Evolutionary conservation across 2,113 vertebrate species (phyloP).

Genomic region (Lamprologus tigripictilis): DNA sequence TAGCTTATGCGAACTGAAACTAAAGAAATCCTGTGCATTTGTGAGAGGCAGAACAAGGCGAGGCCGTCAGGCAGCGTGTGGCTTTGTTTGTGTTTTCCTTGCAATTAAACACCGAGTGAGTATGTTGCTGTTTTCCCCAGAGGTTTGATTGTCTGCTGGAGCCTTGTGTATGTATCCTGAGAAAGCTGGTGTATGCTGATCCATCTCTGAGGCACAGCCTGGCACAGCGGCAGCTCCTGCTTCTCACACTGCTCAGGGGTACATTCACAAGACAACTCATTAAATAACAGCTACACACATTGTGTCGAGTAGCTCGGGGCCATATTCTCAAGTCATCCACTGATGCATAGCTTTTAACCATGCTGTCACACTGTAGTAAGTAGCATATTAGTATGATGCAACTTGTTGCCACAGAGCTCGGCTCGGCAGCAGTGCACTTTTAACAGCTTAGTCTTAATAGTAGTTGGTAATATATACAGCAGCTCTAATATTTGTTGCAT

Average conservation of each 20-base stretch:
- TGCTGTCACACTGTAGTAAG: slow-evolving; percentile 34
- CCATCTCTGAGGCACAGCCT: slow-evolving; percentile 74
- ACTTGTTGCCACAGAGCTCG: slow-evolving; percentile 17
- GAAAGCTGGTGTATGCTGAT: slow-evolving; percentile 84
- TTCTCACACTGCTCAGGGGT: slow-evolving; percentile 86
- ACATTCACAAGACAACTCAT: slow-evolving; percentile 52
- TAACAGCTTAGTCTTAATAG: not conserved
- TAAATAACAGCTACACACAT: slow-evolving; percentile 27
- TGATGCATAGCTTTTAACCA: slow-evolving; percentile 30
- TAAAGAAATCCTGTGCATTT: not conserved
- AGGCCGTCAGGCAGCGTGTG: not conserved
- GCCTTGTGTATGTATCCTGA: slow-evolving; percentile 78
- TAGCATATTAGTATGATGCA: slow-evolving; percentile 34
- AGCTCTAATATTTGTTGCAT: not conserved
- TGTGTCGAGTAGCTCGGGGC: slow-evolving; percentile 8
- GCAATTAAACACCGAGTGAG: slow-evolving; percentile 27
- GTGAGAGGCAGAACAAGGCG: not conserved
- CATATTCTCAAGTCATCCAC: slow-evolving; percentile 11
- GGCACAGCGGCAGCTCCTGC: slow-evolving; percentile 72
- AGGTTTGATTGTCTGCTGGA: slow-evolving; percentile 76
- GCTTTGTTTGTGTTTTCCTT: slow-evolving; percentile 23
- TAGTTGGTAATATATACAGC: not conserved
- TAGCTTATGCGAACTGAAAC: not conserved
- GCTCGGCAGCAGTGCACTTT: not conserved
- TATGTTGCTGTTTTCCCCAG: slow-evolving; percentile 63